Evolutionary conservation across 2,888 invertebrate genomes (phyloP), one percentile per base, ranked within the genome.

Genomic region (Venusia cambrica): DNA sequence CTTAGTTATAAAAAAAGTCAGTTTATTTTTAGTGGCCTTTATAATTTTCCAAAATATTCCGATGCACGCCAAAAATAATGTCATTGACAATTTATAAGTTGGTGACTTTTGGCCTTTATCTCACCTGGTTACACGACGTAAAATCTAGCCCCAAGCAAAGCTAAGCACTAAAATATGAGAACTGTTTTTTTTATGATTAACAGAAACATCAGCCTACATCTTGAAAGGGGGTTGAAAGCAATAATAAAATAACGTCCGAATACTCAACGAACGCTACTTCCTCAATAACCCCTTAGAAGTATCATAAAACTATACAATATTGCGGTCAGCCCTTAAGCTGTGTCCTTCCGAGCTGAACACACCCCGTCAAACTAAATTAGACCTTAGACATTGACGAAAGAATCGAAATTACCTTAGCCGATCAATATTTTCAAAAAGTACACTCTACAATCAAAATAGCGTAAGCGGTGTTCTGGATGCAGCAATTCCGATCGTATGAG

Each of bases 221-320:
- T n/a, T n/a, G n/a, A n/a, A n/a, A n/a, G n/a, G n/a, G n/a, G n/a
- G n/a, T n/a, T n/a, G 51, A 51, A 45, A 42, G 50, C 51, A 51
- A 51, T 55, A 68, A 76, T 70, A 72, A 72, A 76, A 68, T 69
- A 69, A 71, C 70, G 68, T 66, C 64, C 59, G 57, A 65, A 69
- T 71, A 68, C 55, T 52, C 71, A 80, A 73, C 78, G 75, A 77
- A 73, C 62, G 75, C 74, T 62, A 71, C 80, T 71, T 78, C 81
- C 80, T 74, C 26, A 34, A 44, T 41, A 51, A 50, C 62, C 61
- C 54, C 44, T 48, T 66, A 59, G n/a, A n/a, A n/a, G 62, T 62
- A 71, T 62, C 73, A 78, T 74, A 76, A 74, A 73, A 75, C 59
- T 26, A 53, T 55, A 58, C 57, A 56, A 61, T 53, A 56, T 44